These are phyloP conservation scores for Tetragonula clypearis DNA, from an alignment of 1,140 invertebrate species.

Conservation along the genomic window DNA sequence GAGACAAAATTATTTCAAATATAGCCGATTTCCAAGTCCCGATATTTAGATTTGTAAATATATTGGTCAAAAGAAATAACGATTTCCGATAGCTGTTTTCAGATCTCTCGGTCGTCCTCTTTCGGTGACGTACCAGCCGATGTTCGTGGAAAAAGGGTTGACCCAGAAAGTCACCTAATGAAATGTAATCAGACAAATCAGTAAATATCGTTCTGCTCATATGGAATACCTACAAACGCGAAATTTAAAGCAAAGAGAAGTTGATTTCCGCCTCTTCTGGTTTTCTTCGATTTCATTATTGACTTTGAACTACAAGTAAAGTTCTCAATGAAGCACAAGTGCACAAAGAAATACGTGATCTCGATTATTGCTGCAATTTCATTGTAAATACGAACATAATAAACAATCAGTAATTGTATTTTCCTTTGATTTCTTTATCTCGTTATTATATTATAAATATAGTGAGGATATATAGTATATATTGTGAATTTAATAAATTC, in stretches of 20 bases:
- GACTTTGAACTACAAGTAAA: neutral
- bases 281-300: neutral
- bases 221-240: neutral
- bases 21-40: neutral
- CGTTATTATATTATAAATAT: too few relatives aligned
- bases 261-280: neutral
- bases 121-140: neutral
- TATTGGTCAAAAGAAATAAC: neutral
- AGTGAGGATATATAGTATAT: too few relatives aligned
- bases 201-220: neutral
- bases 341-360: neutral
- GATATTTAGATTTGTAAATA: neutral
- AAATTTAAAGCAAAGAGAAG: neutral
- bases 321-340: neutral
- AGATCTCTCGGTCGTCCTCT: neutral
- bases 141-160: neutral
- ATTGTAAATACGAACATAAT: neutral
- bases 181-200: constrained; percentile 3
- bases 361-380: neutral
- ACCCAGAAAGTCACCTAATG: neutral
- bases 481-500: neutral
- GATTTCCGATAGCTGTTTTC: neutral
- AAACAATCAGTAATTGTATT: neutral
- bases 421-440: neutral
- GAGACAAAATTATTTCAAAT: neutral